Percentiles rank a stretch among this genome's conserved stretches.
These are phyloP conservation scores for Hemicordylus capensis DNA, from an alignment of 2,113 vertebrate species.

Conservation along the genomic window DNA sequence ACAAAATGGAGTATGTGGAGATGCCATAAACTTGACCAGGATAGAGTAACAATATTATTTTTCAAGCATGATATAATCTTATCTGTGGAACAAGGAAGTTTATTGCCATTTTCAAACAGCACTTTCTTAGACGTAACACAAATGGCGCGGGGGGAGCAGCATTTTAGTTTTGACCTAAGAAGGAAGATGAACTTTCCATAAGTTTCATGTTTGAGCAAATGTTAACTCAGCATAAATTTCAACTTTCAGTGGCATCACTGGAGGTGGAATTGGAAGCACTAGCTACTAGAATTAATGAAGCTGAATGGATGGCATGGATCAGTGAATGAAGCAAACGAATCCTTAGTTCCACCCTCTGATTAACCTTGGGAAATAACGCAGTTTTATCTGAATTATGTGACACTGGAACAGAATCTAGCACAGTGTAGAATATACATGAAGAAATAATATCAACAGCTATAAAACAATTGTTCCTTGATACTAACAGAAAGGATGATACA, in stretches of 20 bases:
- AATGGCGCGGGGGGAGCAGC: constrained; percentile 25
- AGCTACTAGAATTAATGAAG: constrained; percentile 18
- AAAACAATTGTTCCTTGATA: not conserved
- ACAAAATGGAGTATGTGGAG: not conserved
- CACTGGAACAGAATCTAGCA: not conserved
- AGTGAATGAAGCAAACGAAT: constrained; percentile 20
- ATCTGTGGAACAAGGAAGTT: not conserved
- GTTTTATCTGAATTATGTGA: not conserved
- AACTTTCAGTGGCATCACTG: not conserved
- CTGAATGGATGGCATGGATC: constrained; percentile 13
- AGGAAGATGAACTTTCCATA: constrained; percentile 29
- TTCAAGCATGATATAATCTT: not conserved
- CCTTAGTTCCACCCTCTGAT: not conserved
- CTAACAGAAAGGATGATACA: not conserved
- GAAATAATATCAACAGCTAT: not conserved
- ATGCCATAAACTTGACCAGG: not conserved
- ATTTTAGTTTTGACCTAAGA: constrained; percentile 38
- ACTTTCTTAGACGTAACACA: constrained; percentile 15
- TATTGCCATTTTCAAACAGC: not conserved
- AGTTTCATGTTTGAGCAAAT: constrained; percentile 34
- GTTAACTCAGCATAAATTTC: constrained; percentile 22
- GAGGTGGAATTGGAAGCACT: constrained; percentile 6
- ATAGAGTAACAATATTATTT: constrained; percentile 16
- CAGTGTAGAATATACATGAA: not conserved
- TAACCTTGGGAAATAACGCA: constrained; percentile 8